phyloP scores from a whole-genome alignment of 2,888 invertebrate genomes.

The Chrysolina oricalcia region DNA sequence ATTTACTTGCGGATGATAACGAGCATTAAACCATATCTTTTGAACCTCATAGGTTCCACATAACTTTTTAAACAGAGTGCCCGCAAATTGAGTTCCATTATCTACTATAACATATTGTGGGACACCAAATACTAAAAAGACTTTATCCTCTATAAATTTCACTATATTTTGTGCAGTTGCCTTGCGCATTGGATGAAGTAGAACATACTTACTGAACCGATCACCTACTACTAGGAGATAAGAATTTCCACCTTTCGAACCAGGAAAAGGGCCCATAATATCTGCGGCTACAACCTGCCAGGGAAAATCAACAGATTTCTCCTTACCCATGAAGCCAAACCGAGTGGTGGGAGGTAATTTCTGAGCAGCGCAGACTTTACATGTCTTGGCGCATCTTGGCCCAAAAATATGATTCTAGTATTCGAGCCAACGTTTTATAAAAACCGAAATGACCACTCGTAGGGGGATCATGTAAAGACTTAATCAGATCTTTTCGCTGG shows the following conservation, averaged over 20 bases:
- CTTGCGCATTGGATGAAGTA: not conserved
- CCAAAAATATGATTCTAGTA: conserved; percentile 46
- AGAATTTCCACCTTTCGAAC: not conserved
- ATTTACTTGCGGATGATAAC: not conserved
- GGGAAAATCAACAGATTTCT: not conserved
- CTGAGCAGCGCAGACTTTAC: not conserved
- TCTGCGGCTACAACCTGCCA: not conserved
- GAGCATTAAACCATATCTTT: not conserved
- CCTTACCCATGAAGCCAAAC: not conserved
- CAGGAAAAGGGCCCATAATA: not conserved
- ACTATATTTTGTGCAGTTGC: not conserved
- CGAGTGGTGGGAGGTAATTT: not conserved
- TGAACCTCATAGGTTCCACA: not conserved
- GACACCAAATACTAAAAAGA: not conserved
- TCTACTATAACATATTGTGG: not conserved
- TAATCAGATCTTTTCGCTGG: conserved; percentile 43
- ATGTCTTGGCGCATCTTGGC: conserved; percentile 41
- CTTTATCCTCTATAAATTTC: too few relatives aligned
- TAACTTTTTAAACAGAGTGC: not conserved
- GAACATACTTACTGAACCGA: not conserved
- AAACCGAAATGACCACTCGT: conserved; percentile 49
- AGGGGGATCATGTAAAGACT: conserved; percentile 41
- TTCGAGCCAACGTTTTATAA: conserved; percentile 42
- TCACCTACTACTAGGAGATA: not conserved
- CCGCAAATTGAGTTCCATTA: not conserved